Base-by-base conservation (phyloP, 2,113 vertebrate genomes). In the Anolis sagrei region DNA sequence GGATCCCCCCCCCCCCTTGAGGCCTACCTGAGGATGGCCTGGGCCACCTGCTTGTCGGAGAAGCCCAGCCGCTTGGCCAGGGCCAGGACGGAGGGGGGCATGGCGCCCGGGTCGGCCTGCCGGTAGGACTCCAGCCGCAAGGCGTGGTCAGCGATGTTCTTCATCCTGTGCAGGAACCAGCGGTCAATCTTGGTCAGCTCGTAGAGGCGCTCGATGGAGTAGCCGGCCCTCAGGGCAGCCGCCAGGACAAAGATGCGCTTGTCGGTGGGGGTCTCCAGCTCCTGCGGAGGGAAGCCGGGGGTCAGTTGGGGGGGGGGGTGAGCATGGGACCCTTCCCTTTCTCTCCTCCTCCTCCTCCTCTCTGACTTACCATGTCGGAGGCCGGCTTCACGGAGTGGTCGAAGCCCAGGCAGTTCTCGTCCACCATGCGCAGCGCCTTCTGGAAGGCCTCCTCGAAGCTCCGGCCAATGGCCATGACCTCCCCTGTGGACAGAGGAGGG, bases 101-200 rank as follows among this genome's bases (percentile, higher is more conserved):
- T 95, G 83, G 95, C 25, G 36, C 95, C 97, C 19, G 95, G 97
- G 93, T 95, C 95, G 1, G 96, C 92, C 68, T 96, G 96, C 0
- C 96, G 97, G 95, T 96, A 98, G 0, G 94, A 95, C 89, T 99
- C 97, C 85, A 99, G 95, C 90, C 97, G 94, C 61, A 92, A 86
- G 2, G 97, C 81, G 0, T 99, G 98, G 88, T 98, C 96, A 0
- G 97, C 80, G 27, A 99, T 99, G 94, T 97, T 98, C 94, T 98
- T 98, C 98, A 99, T 99, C 90, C 99, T 98, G 95, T 99, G 93
- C 90, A 99, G 96, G 95, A 99, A 99, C 99, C 98, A 99, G 93
- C 97, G 97, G 96, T 99, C 98, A 0, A 99, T 99, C 94, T 98
- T 98, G 2, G 99, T 99, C 88, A 99, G 97, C 66, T 98, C 96